These are phyloP conservation scores for Balanococcus diminutus DNA, from an alignment of 2,888 invertebrate genomes.

Conservation along the genomic window DNA sequence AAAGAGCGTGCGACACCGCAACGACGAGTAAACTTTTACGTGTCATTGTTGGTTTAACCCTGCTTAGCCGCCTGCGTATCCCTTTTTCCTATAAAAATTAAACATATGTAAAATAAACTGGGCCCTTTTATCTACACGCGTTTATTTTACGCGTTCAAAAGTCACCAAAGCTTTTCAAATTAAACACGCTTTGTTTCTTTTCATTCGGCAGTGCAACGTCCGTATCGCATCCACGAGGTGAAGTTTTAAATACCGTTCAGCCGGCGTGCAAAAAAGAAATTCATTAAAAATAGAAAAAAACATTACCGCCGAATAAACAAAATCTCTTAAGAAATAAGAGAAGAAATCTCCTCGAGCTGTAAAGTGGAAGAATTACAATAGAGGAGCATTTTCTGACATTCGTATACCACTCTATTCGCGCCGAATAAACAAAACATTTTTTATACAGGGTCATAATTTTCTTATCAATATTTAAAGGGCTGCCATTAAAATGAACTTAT, in stretches of 20 bases:
- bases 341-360: background rate
- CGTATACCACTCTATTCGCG: background rate
- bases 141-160: slow-evolving; percentile 12
- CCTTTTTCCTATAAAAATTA: background rate
- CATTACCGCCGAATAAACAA: background rate
- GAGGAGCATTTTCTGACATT: background rate
- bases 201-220: background rate
- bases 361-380: background rate
- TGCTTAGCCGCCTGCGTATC: background rate
- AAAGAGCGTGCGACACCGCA: background rate
- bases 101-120: slow-evolving; percentile 5
- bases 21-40: slow-evolving; percentile 7
- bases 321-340: background rate
- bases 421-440: background rate
- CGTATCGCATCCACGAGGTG: background rate
- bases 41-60: slow-evolving; percentile 22
- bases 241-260: slow-evolving; percentile 18
- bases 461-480: slow-evolving; percentile 9
- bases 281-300: slow-evolving; percentile 23
- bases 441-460: background rate
- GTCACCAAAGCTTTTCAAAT: slow-evolving; percentile 13
- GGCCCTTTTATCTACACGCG: slow-evolving; percentile 3
- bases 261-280: background rate
- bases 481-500: background rate
- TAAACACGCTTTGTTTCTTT: slow-evolving; percentile 19